phyloP scores from a whole-genome alignment of 2,113 vertebrate species.

The Tricholaema leucomelas region DNA sequence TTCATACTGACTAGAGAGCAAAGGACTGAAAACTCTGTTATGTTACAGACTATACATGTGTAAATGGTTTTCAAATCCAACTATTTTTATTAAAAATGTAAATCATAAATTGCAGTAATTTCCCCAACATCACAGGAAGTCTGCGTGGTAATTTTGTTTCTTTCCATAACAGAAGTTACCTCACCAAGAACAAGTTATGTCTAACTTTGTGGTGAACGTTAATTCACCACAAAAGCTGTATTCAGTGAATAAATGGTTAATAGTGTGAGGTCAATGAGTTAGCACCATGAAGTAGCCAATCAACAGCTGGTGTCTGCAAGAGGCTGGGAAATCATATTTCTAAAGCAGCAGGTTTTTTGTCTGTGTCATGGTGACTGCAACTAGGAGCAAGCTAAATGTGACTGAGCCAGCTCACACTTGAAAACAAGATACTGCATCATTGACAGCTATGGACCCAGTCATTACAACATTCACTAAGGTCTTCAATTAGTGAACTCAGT shows the following conservation, averaged over 20 bases:
- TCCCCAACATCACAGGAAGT: neutral
- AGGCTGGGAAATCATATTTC: neutral
- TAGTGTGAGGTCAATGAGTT: neutral
- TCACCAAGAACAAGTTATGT: neutral
- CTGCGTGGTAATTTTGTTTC: neutral
- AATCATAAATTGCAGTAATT: slow-evolving; percentile 18
- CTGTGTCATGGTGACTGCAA: neutral
- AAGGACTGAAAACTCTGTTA: neutral
- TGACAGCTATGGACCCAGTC: neutral
- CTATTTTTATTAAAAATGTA: slow-evolving; percentile 39
- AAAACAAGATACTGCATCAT: neutral
- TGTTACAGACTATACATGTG: neutral
- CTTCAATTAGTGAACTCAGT: neutral
- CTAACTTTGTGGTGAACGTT: neutral
- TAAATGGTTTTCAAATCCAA: slow-evolving; percentile 32
- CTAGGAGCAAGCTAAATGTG: neutral
- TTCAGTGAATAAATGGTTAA: neutral
- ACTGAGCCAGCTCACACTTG: neutral
- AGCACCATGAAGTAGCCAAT: neutral
- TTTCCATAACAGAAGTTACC: neutral
- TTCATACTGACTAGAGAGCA: slow-evolving; percentile 21
- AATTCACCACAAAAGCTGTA: neutral
- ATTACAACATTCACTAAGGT: neutral
- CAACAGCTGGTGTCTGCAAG: neutral
- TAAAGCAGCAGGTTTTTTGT: neutral